Percentiles rank a stretch among this genome's conserved stretches.
Conservation (phyloP, 2,888 invertebrate genomes). For the Meghimatium bilineatum region DNA sequence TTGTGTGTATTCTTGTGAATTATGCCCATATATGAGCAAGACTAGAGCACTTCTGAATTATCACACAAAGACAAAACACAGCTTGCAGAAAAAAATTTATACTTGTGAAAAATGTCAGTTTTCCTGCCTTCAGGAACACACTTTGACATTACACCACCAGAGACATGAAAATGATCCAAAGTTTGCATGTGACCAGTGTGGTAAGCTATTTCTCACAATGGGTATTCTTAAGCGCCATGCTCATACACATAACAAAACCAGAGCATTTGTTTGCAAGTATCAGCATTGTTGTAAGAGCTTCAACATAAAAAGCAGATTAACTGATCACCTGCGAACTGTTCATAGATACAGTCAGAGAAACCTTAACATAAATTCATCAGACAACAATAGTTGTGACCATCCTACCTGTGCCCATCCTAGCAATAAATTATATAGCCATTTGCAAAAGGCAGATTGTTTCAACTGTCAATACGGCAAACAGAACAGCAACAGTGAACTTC, state of each 20-base stretch:
- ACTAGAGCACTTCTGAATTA: constrained; percentile 35
- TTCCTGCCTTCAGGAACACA: constrained; percentile 44
- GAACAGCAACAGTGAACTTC: background rate
- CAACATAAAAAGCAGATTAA: constrained; percentile 48
- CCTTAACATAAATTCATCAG: background rate
- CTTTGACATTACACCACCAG: constrained; percentile 32
- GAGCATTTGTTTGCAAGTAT: constrained; percentile 36
- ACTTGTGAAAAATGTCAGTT: constrained; percentile 43
- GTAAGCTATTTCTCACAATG: constrained; percentile 46
- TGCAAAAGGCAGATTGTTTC: background rate
- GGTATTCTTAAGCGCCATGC: constrained; percentile 45
- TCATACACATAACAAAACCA: constrained; percentile 39
- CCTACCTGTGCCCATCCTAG: too few species aligned
- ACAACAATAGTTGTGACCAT: too few species aligned
- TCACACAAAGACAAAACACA: constrained; percentile 43
- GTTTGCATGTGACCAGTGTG: constrained; percentile 49
- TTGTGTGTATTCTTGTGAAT: constrained; percentile 16
- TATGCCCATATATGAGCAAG: constrained; percentile 40
- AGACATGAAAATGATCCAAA: constrained; percentile 39
- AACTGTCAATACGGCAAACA: background rate
- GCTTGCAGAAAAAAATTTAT: constrained; percentile 17
- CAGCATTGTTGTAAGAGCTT: constrained; percentile 40
- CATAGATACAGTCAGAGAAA: constrained; percentile 10
- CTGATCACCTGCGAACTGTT: constrained; percentile 49
- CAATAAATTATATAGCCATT: background rate